Evolutionary conservation across 2,797 vertebrate species (phyloP).

Genomic region (Diglossa cyanea): DNA sequence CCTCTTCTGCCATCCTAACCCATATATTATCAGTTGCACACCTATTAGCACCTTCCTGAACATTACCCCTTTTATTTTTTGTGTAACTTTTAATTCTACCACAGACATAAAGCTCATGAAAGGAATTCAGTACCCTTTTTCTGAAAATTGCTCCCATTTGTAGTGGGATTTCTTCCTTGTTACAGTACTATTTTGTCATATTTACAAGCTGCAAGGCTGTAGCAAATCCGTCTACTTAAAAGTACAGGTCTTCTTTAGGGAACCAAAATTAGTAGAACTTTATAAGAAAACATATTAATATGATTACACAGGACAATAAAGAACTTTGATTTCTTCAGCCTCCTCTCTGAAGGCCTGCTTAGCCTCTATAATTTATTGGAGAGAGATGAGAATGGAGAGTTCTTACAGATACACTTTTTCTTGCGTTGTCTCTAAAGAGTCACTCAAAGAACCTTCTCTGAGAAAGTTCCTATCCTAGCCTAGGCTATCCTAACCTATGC

Average conservation of each 20-base stretch:
- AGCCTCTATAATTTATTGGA: neutral
- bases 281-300: neutral
- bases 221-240: neutral
- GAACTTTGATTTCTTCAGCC: neutral
- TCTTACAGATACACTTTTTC: neutral
- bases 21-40: neutral
- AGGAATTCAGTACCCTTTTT: neutral
- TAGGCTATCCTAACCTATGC: neutral
- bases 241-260: neutral
- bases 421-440: neutral
- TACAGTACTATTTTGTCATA: neutral
- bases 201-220: neutral
- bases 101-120: neutral
- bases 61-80: neutral
- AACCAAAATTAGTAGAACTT: neutral
- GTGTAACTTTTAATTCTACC: neutral
- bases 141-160: neutral
- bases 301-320: neutral
- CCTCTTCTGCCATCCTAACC: neutral
- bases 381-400: neutral
- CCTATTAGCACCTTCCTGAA: neutral
- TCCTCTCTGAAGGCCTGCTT: neutral
- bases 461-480: neutral
- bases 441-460: neutral
- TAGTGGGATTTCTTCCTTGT: neutral